A percentile compares a stretch with the other conserved stretches of the same genome.
Evolutionary conservation across 2,888 invertebrate genomes (phyloP).

Genomic region (Drosophila robusta): DNA sequence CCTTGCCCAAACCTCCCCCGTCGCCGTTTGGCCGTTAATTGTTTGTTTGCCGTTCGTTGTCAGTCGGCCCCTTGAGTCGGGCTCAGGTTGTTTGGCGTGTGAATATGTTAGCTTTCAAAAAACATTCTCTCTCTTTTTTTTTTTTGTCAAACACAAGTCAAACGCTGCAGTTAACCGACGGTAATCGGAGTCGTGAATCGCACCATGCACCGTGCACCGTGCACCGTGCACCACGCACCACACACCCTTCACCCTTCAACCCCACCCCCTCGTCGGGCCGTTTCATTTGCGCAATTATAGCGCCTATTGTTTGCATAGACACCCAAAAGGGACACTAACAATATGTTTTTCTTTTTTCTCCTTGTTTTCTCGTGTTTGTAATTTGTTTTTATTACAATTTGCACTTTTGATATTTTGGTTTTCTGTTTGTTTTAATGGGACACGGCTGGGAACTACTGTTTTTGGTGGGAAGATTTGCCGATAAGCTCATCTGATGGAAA

Average conservation of each 20-base stretch:
- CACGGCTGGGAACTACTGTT: neutral
- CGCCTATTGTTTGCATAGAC: conserved; percentile 75
- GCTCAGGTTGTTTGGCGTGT: conserved; percentile 54
- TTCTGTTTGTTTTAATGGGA: conserved; percentile 21
- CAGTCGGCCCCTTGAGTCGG: conserved; percentile 80
- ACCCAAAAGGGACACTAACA: conserved; percentile 61
- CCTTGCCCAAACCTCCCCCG: conserved; percentile 39
- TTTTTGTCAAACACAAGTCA: conserved; percentile 51
- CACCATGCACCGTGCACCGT: conserved; percentile 26
- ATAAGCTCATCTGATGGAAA: conserved; percentile 11
- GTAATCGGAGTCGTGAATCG: conserved; percentile 70
- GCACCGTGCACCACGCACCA: conserved; percentile 23
- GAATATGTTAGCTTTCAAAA: conserved; percentile 71
- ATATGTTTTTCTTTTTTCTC: conserved; percentile 65
- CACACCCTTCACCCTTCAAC: conserved; percentile 29
- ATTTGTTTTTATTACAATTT: conserved; percentile 80
- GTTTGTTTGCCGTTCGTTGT: conserved; percentile 85
- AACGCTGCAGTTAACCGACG: conserved; percentile 55
- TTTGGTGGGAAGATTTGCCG: conserved; percentile 40
- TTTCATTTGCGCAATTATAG: conserved; percentile 82
- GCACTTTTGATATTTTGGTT: conserved; percentile 50
- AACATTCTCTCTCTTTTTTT: neutral
- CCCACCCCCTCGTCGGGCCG: conserved; percentile 22
- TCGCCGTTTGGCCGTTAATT: conserved; percentile 80
- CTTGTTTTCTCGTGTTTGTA: conserved; percentile 50